Evolutionary conservation across 1,140 invertebrate species (phyloP), one percentile per base, ranked within the genome.

Genomic region (Choristoneura fumiferana): DNA sequence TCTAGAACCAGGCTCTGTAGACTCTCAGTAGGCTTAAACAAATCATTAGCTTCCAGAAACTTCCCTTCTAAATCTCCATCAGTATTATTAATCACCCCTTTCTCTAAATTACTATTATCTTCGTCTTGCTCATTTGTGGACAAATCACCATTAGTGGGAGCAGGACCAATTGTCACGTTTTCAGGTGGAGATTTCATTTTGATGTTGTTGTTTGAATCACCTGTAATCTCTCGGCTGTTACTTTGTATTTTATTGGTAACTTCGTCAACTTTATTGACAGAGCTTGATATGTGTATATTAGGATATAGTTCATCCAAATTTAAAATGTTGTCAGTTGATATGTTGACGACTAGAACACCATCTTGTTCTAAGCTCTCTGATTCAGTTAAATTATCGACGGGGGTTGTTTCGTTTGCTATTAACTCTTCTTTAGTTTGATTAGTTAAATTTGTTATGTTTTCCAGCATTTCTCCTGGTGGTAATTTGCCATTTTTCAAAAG

Each of bases 191-290:
- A 81, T 74, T 87, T 89, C 22, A 80, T 71, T 69, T 87, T 87
- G n/a, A 87, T 67, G 66, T 88, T 89, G 56, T 87, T 84, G 55
- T 89, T 87, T 35, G 73, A 76, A 65, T 88, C 87, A 18, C 87
- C 89, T 36, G 85, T 86, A 33, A 90, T 91, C 75, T 90, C 89
- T 56, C 88, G 62, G 61, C 84, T 90, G 39, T 90, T 90, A 58
- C 89, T 90, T 68, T 91, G 90, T 40, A 90, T 90, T 71, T 90
- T 90, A 35, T 88, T 87, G 29, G 78, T 84, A 0, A 82, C 83
- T 68, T 91, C 89, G 49, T 91, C 87, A 59, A 82, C 75, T 80
- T 81, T 85, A 36, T 76, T 80, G 9, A 81, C 78, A 52, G 69
- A 57, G 53, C 84, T 85, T 6, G 75, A 64, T 55, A 80, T 57